Evolutionary conservation across 1,140 invertebrate species (phyloP), one percentile per base, ranked within the genome.

Genomic region (Pseudachorutes palmiensis): DNA sequence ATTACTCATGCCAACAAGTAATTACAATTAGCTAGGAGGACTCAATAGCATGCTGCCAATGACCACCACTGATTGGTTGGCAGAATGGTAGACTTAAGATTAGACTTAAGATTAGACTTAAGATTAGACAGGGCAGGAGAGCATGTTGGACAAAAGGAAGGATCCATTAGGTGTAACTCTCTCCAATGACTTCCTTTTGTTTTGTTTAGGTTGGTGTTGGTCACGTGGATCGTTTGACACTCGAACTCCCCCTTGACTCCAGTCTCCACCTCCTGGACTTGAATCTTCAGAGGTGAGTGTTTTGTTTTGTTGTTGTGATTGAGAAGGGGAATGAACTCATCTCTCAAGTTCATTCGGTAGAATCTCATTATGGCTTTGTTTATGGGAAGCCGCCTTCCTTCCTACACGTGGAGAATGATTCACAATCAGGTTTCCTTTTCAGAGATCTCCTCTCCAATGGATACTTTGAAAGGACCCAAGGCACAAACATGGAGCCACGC

Each of bases 381-480:
- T 45, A 9, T 9, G 19, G 36, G 19, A 19, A 19, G 9, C 36
- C 36, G 9, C 19, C 36, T 12, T 45, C 36, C 36, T 45, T 9
- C 36, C 19, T 45, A 9, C 19, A 45, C 9, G 9, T 45, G 9
- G 9, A 12, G 36, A 45, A 45, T 45, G 19, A 45, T 45, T 45
- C 19, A 12, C 36, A 45, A 19, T 19, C 9, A 45, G 16, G 29
- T 48, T 67, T 49, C 55, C 70, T 66, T 75, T 75, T 16, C 74
- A 85, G 85, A 72, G 84, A 89, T 74, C 81, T 92, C 30, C 81
- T 92, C 64, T 83, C 89, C 0, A 81, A 83, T 45, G 83, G 84
- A 68, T 90, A 89, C 79, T 86, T 88, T 75, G 80, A 89, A 74
- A 83, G 83, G 70, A 83, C 87, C 76, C 89, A 92, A 77, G 81